phyloP scores from a whole-genome alignment of 2,888 invertebrate genomes.

The Protodeltote pygarga region DNA sequence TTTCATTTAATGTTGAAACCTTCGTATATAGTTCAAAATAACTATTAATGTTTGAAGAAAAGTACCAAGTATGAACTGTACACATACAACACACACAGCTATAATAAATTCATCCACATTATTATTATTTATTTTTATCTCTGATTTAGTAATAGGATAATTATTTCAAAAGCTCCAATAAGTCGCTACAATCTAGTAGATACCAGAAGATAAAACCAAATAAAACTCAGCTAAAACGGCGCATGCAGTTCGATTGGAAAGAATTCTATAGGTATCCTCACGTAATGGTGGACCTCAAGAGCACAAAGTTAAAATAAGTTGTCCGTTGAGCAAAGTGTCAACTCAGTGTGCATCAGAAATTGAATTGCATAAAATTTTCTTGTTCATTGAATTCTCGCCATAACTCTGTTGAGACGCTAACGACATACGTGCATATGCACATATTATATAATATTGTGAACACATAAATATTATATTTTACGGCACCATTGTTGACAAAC shows the following conservation, averaged over 20 bases:
- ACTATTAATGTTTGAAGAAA: too few relatives aligned
- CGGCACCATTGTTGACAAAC: constrained; percentile 4
- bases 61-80: too few relatives aligned
- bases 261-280: constrained; percentile 30
- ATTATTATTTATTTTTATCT: too few relatives aligned
- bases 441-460: not conserved
- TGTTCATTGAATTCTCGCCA: constrained; percentile 47
- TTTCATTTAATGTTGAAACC: constrained; percentile 18
- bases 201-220: constrained; percentile 3
- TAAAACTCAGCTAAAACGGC: constrained; percentile 28
- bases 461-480: constrained; percentile 11
- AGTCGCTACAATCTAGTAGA: not conserved
- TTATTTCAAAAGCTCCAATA: not conserved
- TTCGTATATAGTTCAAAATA: too few relatives aligned
- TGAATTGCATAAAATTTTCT: constrained; percentile 51
- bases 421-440: constrained; percentile 1
- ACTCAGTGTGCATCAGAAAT: constrained; percentile 36
- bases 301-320: constrained; percentile 42
- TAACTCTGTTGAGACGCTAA: constrained; percentile 17
- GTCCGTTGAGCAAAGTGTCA: constrained; percentile 32
- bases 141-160: too few relatives aligned
- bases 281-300: constrained; percentile 32
- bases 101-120: too few relatives aligned
- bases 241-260: constrained; percentile 39
- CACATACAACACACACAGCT: too few relatives aligned